Base-by-base conservation (phyloP, 2,888 invertebrate species). In the Beris morrisii region DNA sequence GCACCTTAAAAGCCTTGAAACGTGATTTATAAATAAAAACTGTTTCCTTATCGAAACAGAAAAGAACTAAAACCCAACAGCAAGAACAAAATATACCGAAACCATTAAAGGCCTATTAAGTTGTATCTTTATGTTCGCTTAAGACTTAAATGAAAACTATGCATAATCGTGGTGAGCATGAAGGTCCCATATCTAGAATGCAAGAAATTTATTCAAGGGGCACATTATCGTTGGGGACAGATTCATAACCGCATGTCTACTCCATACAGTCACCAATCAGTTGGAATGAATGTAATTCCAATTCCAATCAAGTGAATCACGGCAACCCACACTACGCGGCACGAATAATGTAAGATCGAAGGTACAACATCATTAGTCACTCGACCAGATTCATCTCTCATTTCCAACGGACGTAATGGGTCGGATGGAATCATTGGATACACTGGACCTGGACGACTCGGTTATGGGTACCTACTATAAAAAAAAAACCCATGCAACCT, bases 311-410 rank as follows among this genome's bases (percentile, higher is more conserved):
- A 48, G 32, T 59, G 46, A 59, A 46, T 59, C 58, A 59, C 48
- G 11, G 31, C 58, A 48, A n/a, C 58, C 58, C 58, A 59, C 58
- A 44, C 58, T 59, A 28, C 30, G 13, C 46, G 12, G 9, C 38
- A 38, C n/a, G 22, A 5, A 28, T 53, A 53, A 22, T 12, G n/a
- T 13, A 46, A 59, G 22, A 22, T 48, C 30, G 46, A 59, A 46
- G 32, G n/a, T 48, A 31, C 58, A 59, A 13, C 48, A 30, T 59
- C 58, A 59, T 59, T 59, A 59, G 58, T 59, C 58, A 59, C 58
- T 22, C 38, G 46, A 46, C 6, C 30, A 48, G 46, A 59, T 59
- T 59, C 46, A 59, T 59, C 58, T 59, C 48, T n/a, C 38, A 9
- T 38, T 38, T 38, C 38, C 38, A 38, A 38, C 38, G 38, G 38